Conservation (phyloP, 2,888 invertebrate genomes). For the Mongoloraphidia duomilia region DNA sequence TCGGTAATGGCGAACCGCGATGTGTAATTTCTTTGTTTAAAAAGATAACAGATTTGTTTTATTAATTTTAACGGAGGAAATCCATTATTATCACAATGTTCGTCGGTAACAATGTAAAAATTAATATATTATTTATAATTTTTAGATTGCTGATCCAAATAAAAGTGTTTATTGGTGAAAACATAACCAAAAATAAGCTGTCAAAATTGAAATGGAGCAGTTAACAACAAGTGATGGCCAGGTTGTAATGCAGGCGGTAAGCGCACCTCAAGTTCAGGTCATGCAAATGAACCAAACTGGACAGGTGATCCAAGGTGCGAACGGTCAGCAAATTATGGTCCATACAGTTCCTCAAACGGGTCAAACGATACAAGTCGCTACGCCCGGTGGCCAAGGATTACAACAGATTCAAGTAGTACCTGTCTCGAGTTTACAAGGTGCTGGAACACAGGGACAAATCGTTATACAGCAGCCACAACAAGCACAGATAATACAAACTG, state of each 20-base stretch:
- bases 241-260: constrained; percentile 38
- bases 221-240: constrained; percentile 45
- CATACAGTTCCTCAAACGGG: constrained; percentile 47
- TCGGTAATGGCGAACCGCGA: too few relatives aligned
- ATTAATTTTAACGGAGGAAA: too few relatives aligned
- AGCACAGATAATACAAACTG: constrained; percentile 76
- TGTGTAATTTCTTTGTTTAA: too few relatives aligned
- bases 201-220: constrained; percentile 37
- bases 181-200: too few relatives aligned
- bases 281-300: constrained; percentile 38
- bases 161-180: too few relatives aligned
- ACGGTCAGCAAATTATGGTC: constrained; percentile 57
- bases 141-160: too few relatives aligned
- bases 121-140: too few relatives aligned
- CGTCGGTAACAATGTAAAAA: too few relatives aligned
- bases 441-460: constrained; percentile 37
- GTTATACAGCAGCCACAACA: constrained; percentile 47
- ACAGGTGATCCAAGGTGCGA: constrained; percentile 50
- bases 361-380: constrained; percentile 47
- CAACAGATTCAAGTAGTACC: constrained; percentile 64
- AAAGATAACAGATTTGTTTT: too few relatives aligned
- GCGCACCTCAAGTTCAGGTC: constrained; percentile 45
- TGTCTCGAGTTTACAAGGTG: constrained; percentile 46
- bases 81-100: too few relatives aligned
- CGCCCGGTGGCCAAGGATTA: constrained; percentile 45